phyloP scores from a whole-genome alignment of 2,797 vertebrate genomes.

The Danio jaintianensis region DNA sequence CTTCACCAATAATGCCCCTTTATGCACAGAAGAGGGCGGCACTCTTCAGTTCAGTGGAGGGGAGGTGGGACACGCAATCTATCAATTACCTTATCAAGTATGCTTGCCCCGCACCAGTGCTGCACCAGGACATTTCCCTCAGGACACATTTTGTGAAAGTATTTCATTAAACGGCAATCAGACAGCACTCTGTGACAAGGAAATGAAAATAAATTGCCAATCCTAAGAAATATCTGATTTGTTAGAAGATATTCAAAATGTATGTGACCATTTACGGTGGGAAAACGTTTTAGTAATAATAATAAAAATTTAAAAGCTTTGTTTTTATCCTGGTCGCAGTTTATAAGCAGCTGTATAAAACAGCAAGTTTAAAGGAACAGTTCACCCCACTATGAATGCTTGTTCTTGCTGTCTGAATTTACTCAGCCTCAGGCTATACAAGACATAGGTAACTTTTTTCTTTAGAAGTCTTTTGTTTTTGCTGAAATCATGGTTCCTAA shows the following conservation, averaged over 20 bases:
- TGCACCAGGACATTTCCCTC: constrained; percentile 19
- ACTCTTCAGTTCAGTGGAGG: constrained; percentile 30
- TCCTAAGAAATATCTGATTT: constrained; percentile 34
- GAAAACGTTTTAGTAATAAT: not conserved
- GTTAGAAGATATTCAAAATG: constrained; percentile 7
- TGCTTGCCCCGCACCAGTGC: not conserved
- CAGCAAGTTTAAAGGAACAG: not conserved
- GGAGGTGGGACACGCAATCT: constrained; percentile 9
- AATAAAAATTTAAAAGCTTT: not conserved
- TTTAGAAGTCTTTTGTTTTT: no score
- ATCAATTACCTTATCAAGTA: constrained; percentile 34
- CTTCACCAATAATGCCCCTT: constrained; percentile 35
- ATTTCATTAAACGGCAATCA: constrained; percentile 43
- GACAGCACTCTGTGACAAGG: constrained; percentile 8
- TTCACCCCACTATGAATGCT: no score
- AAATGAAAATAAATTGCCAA: constrained; percentile 39
- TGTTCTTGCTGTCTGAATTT: no score
- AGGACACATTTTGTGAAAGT: constrained; percentile 31
- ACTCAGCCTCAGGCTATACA: no score
- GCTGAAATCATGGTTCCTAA: no score
- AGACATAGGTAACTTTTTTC: no score
- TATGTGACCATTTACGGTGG: not conserved
- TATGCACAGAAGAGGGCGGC: constrained; percentile 43
- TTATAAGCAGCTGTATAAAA: not conserved
- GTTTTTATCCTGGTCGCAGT: not conserved